phyloP scores from a whole-genome alignment of 2,888 invertebrate genomes.

The Zhengitettix transpicula region DNA sequence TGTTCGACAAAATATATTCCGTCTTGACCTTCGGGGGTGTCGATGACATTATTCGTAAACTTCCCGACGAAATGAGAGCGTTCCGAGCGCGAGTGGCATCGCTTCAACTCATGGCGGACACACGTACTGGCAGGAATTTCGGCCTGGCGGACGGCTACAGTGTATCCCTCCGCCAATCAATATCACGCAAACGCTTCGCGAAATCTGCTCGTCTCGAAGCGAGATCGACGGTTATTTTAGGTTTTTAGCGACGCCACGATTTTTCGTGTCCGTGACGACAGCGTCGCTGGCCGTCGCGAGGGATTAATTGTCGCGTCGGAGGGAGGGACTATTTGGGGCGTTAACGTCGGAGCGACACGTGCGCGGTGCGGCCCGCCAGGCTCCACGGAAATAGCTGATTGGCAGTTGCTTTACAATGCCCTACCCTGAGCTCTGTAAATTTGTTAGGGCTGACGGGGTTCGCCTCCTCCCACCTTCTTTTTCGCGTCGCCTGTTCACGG shows the following conservation, averaged over 20 bases:
- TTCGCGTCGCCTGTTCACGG: slow-evolving; percentile 2
- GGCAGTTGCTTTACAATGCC: slow-evolving; percentile 13
- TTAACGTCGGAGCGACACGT: slow-evolving; percentile 8
- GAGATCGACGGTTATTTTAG: neutral
- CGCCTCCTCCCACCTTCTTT: slow-evolving; percentile 9
- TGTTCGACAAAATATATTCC: slow-evolving; percentile 9
- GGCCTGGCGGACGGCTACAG: neutral
- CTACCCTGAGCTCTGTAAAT: slow-evolving; percentile 10
- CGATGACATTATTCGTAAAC: slow-evolving; percentile 10
- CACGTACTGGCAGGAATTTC: slow-evolving; percentile 6
- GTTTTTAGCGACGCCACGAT: neutral
- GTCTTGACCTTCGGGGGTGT: slow-evolving; percentile 7
- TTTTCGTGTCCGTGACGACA: neutral
- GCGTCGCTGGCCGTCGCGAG: neutral
- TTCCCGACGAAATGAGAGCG: neutral
- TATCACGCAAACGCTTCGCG: slow-evolving; percentile 1
- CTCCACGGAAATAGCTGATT: slow-evolving; percentile 13
- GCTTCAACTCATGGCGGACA: slow-evolving; percentile 8
- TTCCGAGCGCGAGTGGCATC: slow-evolving; percentile 2
- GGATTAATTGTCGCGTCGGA: neutral
- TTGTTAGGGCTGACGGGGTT: slow-evolving; percentile 6
- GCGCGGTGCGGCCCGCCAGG: slow-evolving; percentile 9
- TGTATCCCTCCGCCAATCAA: slow-evolving; percentile 12
- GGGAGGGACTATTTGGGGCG: slow-evolving; percentile 13
- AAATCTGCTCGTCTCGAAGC: neutral